These are phyloP conservation scores for Tolypeutes matacus DNA, from an alignment of 2,797 vertebrate species.

Conservation along the genomic window DNA sequence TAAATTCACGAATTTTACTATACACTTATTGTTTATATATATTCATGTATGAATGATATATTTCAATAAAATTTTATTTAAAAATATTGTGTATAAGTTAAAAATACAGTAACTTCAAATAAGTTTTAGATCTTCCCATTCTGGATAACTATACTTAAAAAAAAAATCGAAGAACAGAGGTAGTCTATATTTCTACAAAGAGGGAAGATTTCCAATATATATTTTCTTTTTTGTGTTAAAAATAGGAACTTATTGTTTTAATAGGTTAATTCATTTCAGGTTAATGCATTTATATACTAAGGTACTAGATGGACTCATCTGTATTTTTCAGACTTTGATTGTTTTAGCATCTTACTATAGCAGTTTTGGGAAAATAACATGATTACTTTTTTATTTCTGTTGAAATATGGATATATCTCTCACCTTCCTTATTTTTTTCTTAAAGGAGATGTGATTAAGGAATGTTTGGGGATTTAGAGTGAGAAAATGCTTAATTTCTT, in stretches of 20 bases:
- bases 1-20: too few species aligned
- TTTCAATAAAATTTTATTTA: too few species aligned
- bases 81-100: not conserved
- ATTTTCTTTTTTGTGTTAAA: constrained; percentile 2
- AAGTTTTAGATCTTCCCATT: constrained; percentile 6
- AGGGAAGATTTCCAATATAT: not conserved
- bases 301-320: not conserved
- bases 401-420: not conserved
- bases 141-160: constrained; percentile 17
- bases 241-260: too few species aligned
- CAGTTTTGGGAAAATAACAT: not conserved
- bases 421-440: constrained; percentile 6
- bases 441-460: not conserved
- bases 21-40: too few species aligned
- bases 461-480: too few species aligned
- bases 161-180: not conserved
- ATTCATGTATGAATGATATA: too few species aligned
- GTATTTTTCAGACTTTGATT: constrained; percentile 1
- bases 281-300: not conserved
- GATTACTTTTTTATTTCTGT: not conserved
- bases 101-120: not conserved
- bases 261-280: not conserved
- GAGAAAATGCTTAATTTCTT: constrained; percentile 15
- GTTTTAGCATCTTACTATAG: not conserved
- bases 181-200: not conserved